Evolutionary conservation across 2,113 vertebrate genomes (phyloP).

Genomic region (Nothocercus nigrocapillus): DNA sequence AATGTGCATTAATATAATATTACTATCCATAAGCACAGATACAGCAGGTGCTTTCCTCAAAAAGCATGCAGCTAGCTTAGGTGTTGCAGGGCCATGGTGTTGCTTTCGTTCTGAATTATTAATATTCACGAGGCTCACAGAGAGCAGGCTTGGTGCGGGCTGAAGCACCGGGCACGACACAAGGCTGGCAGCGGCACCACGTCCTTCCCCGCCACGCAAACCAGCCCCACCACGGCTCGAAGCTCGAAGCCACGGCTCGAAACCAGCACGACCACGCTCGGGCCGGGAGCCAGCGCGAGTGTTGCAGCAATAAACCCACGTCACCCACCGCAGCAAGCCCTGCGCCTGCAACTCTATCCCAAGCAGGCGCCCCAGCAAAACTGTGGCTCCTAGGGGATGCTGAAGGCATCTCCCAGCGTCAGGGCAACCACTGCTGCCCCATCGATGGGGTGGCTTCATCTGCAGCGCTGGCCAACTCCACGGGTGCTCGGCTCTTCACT

Average conservation of each 20-base stretch:
- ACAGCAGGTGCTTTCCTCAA: not conserved
- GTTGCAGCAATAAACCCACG: not conserved
- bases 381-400: not conserved
- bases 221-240: no score
- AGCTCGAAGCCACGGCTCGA: no score
- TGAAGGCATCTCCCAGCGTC: not conserved
- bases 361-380: accelerated
- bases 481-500: not conserved
- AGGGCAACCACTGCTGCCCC: accelerated
- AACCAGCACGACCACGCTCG: no score
- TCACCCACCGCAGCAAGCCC: not conserved
- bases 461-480: not conserved
- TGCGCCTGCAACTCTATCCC: no score
- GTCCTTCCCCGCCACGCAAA: not conserved
- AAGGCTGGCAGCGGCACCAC: not conserved
- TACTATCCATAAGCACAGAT: not conserved
- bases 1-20: not conserved
- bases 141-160: not conserved
- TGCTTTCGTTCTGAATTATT: not conserved
- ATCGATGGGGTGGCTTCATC: not conserved
- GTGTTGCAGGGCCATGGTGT: not conserved
- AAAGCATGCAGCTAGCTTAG: conserved; percentile 2
- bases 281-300: not conserved
- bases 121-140: accelerated
- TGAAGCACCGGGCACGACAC: not conserved